Evolutionary conservation across 2,888 invertebrate species (phyloP), one percentile per base, ranked within the genome.

Genomic region (Loripinus fragilis): DNA sequence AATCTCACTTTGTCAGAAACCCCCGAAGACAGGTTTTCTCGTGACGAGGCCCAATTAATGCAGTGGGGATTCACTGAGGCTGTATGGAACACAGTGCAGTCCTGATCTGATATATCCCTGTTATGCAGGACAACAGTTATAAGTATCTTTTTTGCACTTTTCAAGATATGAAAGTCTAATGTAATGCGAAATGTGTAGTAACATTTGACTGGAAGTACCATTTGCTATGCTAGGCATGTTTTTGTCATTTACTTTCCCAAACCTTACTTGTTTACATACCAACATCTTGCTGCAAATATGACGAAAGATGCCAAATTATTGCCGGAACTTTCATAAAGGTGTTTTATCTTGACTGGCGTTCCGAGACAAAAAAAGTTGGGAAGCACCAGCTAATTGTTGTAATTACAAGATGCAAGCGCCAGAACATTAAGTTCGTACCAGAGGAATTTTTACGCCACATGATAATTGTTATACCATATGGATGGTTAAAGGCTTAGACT

Each of bases 231-330:
- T 15, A 45, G 17, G n/a, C n/a, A 45, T 45, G 45, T 12, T 45
- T 45, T 45, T 45, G 45, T 45, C n/a, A 17, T 45, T 45, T 20
- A 20, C 17, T 45, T 45, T 20, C 8, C 15, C n/a, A 20, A 45
- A 20, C 45, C 45, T 45, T 45, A n/a, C n/a, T n/a, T n/a, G 17
- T 17, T 45, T 20, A 45, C 45, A 45, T 45, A 12, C 45, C 45
- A 45, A 20, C 45, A 20, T 20, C n/a, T 45, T 12, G 45, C 45
- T 17, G 17, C 45, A 45, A 45, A 52, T 33, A 60, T 60, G 60
- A 60, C 12, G 60, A 60, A 60, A 60, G 1, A 2, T 60, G 60
- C 60, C 60, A 60, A 60, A 30, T 28, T 60, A 60, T 60, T 20
- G 33, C 33, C 5, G 33, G 60, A 60, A 60, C 60, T 60, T 17